Percentiles rank a stretch among this genome's conserved stretches.
phyloP scores from a whole-genome alignment of 2,797 vertebrate species.

The Oreortyx pictus region DNA sequence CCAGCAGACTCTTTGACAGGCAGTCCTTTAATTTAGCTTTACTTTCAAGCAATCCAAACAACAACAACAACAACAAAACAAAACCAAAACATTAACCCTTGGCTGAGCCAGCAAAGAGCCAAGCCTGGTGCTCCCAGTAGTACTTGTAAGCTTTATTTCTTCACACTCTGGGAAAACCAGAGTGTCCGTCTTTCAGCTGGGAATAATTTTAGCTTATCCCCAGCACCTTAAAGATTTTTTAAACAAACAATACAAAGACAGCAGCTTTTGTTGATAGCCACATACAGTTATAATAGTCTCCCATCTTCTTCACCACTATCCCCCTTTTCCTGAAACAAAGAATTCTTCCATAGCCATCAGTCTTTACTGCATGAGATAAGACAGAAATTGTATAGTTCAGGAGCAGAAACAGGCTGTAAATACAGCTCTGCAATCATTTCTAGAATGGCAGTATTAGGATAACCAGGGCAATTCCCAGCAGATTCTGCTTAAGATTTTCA shows the following conservation, averaged over 20 bases:
- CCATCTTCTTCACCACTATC: background rate
- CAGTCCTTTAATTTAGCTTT: constrained; percentile 13
- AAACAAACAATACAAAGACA: background rate
- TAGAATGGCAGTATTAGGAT: background rate
- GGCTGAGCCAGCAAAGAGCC: background rate
- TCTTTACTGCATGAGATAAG: background rate
- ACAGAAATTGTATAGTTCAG: background rate
- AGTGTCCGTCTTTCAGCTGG: background rate
- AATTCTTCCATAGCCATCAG: background rate
- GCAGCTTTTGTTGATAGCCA: background rate
- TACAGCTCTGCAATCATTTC: background rate
- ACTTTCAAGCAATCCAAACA: background rate
- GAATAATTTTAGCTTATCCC: constrained; percentile 2
- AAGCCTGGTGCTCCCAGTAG: background rate
- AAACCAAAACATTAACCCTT: background rate
- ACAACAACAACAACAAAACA: too few relatives aligned
- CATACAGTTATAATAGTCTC: background rate
- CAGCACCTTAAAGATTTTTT: background rate
- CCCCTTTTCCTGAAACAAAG: background rate
- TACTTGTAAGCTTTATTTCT: background rate
- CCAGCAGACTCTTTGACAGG: background rate
- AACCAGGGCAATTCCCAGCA: background rate
- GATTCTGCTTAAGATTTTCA: background rate
- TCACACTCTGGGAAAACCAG: background rate
- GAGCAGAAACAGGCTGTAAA: background rate